Base-by-base conservation (phyloP, 2,888 invertebrate species). In the Drosophila borborema region DNA sequence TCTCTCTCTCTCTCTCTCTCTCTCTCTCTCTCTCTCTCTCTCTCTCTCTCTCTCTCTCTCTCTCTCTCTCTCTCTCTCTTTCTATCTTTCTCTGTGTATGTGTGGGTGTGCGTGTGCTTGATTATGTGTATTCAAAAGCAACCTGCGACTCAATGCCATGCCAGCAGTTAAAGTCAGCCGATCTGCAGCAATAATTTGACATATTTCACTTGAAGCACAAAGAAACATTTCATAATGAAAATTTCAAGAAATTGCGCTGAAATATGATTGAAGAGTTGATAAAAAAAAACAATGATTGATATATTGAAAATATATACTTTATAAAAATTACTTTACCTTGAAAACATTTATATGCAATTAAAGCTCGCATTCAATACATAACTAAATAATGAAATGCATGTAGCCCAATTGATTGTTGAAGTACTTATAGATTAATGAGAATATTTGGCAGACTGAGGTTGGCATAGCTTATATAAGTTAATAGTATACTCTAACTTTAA, bases 41-140 rank as follows among this genome's bases (percentile, higher is more conserved):
- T n/a, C n/a, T n/a, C n/a, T n/a, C n/a, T n/a, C n/a, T n/a, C n/a
- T n/a, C n/a, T n/a, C n/a, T n/a, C n/a, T n/a, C n/a, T n/a, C 20
- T 20, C 20, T 20, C 20, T 23, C 23, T 23, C 23, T 23, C 3
- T 23, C 23, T 23, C 23, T 23, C 23, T 3, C 23, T 23, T 3
- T 53, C n/a, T 28, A 10, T 49, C 40, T 66, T 48, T 43, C 38
- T 49, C 10, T 62, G 34, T 34, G 18, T 41, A 45, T 65, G 14
- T 46, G 31, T 23, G 20, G 6, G 45, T 20, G 46, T 46, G 46
- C 9, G 54, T 53, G 23, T 49, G 23, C 54, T 46, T 66, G 60
- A 62, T 66, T 74, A 54, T 80, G 28, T 67, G 36, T 67, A 64
- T 65, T 56, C 55, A 62, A 76, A 67, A 56, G 41, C 41, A 67